Percentiles rank a stretch among this genome's conserved stretches.
Evolutionary conservation across 2,113 vertebrate species (phyloP).

Genomic region (Menura novaehollandiae): DNA sequence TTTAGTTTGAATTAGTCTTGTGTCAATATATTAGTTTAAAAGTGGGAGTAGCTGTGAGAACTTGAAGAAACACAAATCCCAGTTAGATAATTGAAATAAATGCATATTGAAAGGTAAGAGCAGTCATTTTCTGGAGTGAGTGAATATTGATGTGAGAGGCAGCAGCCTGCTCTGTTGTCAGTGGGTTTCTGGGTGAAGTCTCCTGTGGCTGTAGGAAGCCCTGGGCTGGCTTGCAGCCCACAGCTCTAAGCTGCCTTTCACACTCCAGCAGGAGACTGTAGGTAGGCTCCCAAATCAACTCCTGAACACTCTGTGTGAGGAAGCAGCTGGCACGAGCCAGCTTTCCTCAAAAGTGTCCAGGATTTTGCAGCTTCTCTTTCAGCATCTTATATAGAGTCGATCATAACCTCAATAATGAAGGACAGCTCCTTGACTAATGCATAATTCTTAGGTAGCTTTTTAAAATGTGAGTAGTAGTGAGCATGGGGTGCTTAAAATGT

Average conservation of each 20-base stretch:
- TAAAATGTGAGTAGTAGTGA: background rate
- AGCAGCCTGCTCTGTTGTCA: background rate
- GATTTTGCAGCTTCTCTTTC: background rate
- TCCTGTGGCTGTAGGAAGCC: background rate
- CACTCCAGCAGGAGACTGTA: background rate
- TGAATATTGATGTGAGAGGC: background rate
- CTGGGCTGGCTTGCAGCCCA: background rate
- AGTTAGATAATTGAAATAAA: background rate
- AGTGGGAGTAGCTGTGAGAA: background rate
- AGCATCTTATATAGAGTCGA: background rate
- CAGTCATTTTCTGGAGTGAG: background rate
- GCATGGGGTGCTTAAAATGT: background rate
- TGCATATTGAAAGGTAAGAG: background rate
- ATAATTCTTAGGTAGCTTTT: background rate
- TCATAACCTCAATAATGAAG: fast-evolving
- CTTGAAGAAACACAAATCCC: background rate
- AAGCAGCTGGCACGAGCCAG: background rate
- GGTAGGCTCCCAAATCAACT: background rate
- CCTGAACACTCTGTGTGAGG: background rate
- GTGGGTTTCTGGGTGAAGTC: background rate
- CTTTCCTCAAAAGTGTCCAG: background rate
- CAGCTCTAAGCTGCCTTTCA: background rate
- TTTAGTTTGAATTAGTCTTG: background rate
- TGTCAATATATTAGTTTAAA: background rate
- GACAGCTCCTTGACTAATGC: background rate